Base-by-base conservation (phyloP, 2,888 invertebrate species). In the Biston betularia region DNA sequence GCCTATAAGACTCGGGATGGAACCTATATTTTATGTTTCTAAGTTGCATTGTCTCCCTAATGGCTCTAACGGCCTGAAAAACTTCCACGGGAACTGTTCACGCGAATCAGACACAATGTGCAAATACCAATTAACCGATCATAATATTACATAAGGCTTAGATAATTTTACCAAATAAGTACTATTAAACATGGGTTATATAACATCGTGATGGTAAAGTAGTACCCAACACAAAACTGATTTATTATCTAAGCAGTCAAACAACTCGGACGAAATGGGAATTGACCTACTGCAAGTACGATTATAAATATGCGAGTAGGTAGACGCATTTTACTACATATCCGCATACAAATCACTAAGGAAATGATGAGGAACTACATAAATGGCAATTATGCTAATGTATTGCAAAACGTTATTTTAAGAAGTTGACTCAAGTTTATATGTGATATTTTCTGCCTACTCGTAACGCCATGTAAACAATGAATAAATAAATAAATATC, bases 301-400 rank as follows among this genome's bases (percentile, higher is more conserved):
- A n/a, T 44, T 50, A 14, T 24, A 35, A 11, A 55, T 50, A 38
- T 14, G 24, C 24, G 24, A 24, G 24, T 38, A 38, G 6, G 50
- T 74, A 74, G 77, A 77, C 72, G 76, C 77, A 75, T 24, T 77
- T 78, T 79, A 75, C 69, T 75, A 68, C 48, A 75, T 77, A 82
- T 84, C 84, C 81, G 80, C 76, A 81, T 85, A 79, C 77, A 79
- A 82, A 79, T 81, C 62, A 76, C 71, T 72, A 72, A 78, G 83
- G 82, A 83, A 83, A 73, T 78, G 63, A 12, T 40, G 72, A 66
- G 71, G 76, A 79, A 76, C 76, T 79, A 82, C 74, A 24, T 73
- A 73, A 70, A 77, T 70, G 71, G 72, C 66, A 72, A 74, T 71
- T 75, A 75, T 78, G 75, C 72, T 75, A 74, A 79, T 76, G 72